Conservation (phyloP, 1,140 invertebrate genomes). For the Thalassaphorura encarpata region DNA sequence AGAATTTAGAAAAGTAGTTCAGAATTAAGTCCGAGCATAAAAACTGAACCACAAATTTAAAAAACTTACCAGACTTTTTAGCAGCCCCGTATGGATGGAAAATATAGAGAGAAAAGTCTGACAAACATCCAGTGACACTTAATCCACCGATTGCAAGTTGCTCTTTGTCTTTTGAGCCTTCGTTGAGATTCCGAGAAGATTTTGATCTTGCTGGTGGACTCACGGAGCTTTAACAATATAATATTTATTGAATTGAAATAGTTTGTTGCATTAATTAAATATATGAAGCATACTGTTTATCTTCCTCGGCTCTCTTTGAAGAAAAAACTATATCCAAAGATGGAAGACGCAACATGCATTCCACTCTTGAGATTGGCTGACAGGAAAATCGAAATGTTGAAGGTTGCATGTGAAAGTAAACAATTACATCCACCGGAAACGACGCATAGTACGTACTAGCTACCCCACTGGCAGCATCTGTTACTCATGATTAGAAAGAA, state of each 20-base stretch:
- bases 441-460: slow-evolving; percentile 56
- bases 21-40: neutral
- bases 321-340: slow-evolving; percentile 88
- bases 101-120: slow-evolving; percentile 94
- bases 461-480: slow-evolving; percentile 22
- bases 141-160: slow-evolving; percentile 65
- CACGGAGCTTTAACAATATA: neutral
- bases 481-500: neutral
- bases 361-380: slow-evolving; percentile 85
- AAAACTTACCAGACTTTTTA: slow-evolving; percentile 56
- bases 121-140: slow-evolving; percentile 86
- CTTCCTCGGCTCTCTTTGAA: slow-evolving; percentile 73
- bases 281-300: too few relatives aligned
- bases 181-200: neutral
- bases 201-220: neutral
- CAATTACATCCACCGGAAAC: slow-evolving; percentile 96
- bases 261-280: too few relatives aligned
- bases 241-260: too few relatives aligned
- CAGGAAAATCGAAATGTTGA: slow-evolving; percentile 93
- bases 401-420: slow-evolving; percentile 96
- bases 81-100: slow-evolving; percentile 93
- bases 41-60: neutral
- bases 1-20: neutral
- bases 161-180: slow-evolving; percentile 34
- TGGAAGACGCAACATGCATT: slow-evolving; percentile 91